Evolutionary conservation across 2,113 vertebrate genomes (phyloP).

Genomic region (Alectura lathami): DNA sequence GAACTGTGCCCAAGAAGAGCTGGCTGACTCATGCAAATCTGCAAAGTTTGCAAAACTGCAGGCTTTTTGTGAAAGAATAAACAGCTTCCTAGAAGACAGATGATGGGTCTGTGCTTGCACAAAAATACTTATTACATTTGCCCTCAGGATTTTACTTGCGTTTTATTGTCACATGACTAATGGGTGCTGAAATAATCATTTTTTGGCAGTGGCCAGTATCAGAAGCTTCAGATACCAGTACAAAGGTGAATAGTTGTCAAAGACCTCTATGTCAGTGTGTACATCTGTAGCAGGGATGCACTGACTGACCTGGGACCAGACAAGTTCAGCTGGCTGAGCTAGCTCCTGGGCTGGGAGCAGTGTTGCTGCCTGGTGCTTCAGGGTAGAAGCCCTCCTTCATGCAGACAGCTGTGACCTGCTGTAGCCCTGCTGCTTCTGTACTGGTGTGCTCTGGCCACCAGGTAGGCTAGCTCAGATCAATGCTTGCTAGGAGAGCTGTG

Average conservation of each 20-base stretch:
- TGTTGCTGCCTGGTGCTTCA: not conserved
- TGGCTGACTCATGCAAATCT: not conserved
- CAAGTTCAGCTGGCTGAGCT: not conserved
- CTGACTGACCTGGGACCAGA: not conserved
- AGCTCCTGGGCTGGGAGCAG: not conserved
- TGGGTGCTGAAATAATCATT: not conserved
- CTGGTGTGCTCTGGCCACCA: not conserved
- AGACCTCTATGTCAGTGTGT: not conserved
- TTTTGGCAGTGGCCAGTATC: not conserved
- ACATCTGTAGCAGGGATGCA: not conserved
- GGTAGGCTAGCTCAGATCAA: not conserved
- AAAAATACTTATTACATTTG: not conserved
- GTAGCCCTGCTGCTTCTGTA: not conserved
- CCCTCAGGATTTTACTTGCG: not conserved
- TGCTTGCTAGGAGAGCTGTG: not conserved
- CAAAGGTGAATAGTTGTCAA: not conserved
- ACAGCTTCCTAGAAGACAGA: not conserved
- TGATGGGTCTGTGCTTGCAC: not conserved
- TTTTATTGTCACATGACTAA: not conserved
- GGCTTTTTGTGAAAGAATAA: not conserved
- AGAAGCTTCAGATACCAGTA: not conserved
- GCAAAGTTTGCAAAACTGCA: not conserved
- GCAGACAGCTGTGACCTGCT: rapidly evolving
- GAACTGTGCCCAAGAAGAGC: not conserved
- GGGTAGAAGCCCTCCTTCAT: not conserved